These are phyloP conservation scores for Octopus bimaculoides DNA, from an alignment of 1,140 invertebrate species.

Conservation along the genomic window DNA sequence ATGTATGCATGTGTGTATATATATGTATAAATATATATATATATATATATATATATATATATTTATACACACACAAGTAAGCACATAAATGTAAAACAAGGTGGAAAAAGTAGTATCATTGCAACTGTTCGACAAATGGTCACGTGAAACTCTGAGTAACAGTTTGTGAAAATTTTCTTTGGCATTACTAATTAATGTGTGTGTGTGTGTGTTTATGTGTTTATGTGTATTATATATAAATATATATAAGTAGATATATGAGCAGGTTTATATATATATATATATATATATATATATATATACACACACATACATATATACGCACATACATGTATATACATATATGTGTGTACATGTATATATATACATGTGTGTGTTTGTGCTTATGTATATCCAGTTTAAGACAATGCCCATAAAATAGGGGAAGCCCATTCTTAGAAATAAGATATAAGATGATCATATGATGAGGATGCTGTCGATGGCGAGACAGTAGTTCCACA, in stretches of 20 bases:
- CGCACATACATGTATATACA: neutral
- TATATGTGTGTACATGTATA: neutral
- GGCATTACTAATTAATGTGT: too few species aligned
- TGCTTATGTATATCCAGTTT: neutral
- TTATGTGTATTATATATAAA: neutral
- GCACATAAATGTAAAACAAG: neutral
- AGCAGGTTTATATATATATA: neutral
- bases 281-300: conserved; percentile 4
- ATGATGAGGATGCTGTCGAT: neutral
- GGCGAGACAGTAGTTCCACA: neutral
- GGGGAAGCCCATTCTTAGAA: neutral
- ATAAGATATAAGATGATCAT: neutral
- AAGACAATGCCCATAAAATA: neutral
- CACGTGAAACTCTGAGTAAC: too few species aligned
- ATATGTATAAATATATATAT: neutral
- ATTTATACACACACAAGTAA: neutral
- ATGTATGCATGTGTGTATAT: neutral
- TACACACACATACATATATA: neutral
- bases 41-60: neutral
- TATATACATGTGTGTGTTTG: neutral
- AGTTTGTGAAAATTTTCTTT: too few species aligned
- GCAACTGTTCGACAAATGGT: too few species aligned
- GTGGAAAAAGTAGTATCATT: neutral
- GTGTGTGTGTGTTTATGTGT: neutral
- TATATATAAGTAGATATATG: neutral